Evolutionary conservation across 2,888 invertebrate genomes (phyloP).

Genomic region (Conchocele bisecta): DNA sequence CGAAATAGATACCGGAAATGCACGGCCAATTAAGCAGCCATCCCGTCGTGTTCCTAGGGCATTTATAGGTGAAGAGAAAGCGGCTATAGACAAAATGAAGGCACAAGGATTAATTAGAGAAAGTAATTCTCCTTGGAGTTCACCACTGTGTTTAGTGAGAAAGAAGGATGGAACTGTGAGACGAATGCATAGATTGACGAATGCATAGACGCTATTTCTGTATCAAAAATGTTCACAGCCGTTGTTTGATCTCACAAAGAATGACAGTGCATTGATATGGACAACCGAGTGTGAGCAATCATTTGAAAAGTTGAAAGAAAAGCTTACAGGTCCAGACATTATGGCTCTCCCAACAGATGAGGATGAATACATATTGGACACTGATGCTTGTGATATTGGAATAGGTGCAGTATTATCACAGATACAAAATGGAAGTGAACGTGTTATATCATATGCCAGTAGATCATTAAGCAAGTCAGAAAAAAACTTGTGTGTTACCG

Average conservation of each 20-base stretch:
- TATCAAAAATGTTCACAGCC: no score
- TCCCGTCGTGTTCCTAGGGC: no score
- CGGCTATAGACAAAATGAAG: no score
- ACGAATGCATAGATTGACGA: no score
- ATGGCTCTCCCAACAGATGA: conserved; percentile 27
- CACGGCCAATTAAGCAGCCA: no score
- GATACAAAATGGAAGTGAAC: conserved; percentile 18
- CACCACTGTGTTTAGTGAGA: no score
- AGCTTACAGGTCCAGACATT: conserved; percentile 17
- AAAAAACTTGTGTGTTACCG: conserved; percentile 25
- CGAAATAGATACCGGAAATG: no score
- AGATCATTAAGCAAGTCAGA: conserved; percentile 17
- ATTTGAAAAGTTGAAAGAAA: conserved; percentile 31
- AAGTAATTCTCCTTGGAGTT: no score
- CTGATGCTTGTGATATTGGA: conserved; percentile 43
- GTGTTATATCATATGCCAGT: conserved; percentile 40
- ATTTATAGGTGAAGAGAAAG: no score
- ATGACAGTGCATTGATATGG: conserved; percentile 14
- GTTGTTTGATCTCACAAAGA: not conserved
- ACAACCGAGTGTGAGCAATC: conserved; percentile 22
- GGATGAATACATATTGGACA: conserved; percentile 30
- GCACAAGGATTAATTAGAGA: no score
- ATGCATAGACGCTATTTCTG: no score
- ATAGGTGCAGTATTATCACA: conserved; percentile 40
- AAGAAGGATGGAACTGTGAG: no score